Evolutionary conservation across 2,888 invertebrate genomes (phyloP), one percentile per base, ranked within the genome.

Genomic region (Ceraclea dissimilis): DNA sequence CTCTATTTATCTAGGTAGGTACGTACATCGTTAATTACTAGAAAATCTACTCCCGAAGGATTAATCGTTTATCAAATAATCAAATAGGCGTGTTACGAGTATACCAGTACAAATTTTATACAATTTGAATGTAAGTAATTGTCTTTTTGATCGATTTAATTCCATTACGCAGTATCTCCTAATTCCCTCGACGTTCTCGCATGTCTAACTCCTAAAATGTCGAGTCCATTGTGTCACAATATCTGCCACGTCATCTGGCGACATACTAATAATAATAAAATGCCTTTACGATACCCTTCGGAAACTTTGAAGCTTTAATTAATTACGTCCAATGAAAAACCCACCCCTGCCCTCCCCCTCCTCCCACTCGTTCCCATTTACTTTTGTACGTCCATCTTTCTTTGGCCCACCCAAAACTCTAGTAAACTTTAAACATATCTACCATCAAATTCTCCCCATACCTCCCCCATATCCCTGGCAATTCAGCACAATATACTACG

Each of bases 231-330:
- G 31, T 31, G 39, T n/a, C 26, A 26, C 4, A 8, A 16, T 4
- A n/a, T 21, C 26, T n/a, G 22, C 26, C 16, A 39, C 43, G 22
- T 52, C 43, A 44, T 13, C 44, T 21, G 31, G 31, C 19, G 33
- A 13, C 18, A 18, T n/a, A n/a, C 55, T 49, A 55, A 55, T 46
- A 55, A 53, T 49, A 55, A 55, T 46, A 55, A 53, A 19, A n/a
- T 21, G 49, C 49, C 49, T 49, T 53, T 53, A 26, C 20, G 39
- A 47, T 39, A 54, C 51, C 47, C 51, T 46, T 54, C 46, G 18
- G 39, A 47, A 60, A 49, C 57, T 57, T 51, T 49, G 50, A 58
- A 58, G 46, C 58, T 53, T 60, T 61, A 61, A 61, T 61, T 61
- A 60, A 61, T 61, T 60, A 57, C 59, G 53, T 55, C 56, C 59